Evolutionary conservation across 2,797 vertebrate genomes (phyloP).

Genomic region (Anas georgica): DNA sequence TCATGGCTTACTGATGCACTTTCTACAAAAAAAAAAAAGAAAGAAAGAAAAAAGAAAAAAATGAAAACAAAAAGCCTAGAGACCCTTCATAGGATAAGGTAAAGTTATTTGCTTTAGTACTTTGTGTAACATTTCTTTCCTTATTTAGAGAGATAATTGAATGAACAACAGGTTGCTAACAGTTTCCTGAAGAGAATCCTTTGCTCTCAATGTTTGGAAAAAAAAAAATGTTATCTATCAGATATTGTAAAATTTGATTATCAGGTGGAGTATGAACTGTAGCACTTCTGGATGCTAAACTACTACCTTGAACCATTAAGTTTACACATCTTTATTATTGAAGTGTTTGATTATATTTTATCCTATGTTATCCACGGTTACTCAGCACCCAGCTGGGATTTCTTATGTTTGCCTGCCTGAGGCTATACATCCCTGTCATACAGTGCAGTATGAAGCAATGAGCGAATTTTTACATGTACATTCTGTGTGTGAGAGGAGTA

Average conservation of each 20-base stretch:
- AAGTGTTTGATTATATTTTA: constrained; percentile 32
- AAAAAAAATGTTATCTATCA: not conserved
- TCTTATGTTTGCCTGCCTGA: constrained; percentile 33
- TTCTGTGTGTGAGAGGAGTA: not conserved
- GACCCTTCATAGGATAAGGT: constrained; percentile 7
- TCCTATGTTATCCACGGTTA: not conserved
- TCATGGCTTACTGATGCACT: constrained; percentile 6
- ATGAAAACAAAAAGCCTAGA: not conserved
- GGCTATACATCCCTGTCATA: not conserved
- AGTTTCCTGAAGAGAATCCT: not conserved
- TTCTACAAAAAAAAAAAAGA: not conserved
- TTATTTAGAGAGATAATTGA: constrained; percentile 10
- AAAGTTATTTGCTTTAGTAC: constrained; percentile 11
- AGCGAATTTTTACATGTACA: not conserved
- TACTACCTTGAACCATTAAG: not conserved
- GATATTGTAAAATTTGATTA: not conserved
- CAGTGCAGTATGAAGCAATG: not conserved
- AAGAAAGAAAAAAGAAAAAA: not conserved
- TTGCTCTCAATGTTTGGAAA: not conserved
- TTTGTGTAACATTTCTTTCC: not conserved
- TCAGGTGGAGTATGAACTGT: not conserved
- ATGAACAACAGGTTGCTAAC: not conserved
- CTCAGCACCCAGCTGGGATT: not conserved
- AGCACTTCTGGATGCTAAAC: not conserved
- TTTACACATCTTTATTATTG: not conserved